Conservation (phyloP, 2,888 invertebrate genomes). For the Philopedon plagiatum region DNA sequence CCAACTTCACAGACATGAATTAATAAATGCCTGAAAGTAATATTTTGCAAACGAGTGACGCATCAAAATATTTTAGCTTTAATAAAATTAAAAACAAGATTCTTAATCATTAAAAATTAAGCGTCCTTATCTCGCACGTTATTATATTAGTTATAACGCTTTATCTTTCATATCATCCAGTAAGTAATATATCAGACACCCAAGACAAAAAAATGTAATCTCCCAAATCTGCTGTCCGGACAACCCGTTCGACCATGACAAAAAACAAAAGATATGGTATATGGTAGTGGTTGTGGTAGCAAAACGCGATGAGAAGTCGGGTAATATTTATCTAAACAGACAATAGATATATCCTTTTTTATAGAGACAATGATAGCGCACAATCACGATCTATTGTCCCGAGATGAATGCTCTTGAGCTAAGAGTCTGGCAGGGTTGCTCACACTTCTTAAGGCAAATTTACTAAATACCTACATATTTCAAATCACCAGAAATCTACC, state of each 20-base stretch:
- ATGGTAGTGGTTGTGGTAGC: conserved; percentile 33
- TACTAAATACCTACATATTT: too few relatives aligned
- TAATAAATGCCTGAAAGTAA: neutral
- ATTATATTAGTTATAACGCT: neutral
- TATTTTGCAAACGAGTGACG: neutral
- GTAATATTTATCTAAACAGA: conserved; percentile 36
- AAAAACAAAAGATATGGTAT: conserved; percentile 29
- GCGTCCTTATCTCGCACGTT: conserved; percentile 14
- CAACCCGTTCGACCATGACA: conserved; percentile 7
- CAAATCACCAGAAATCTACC: too few relatives aligned
- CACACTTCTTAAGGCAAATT: too few relatives aligned
- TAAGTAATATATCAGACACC: conserved; percentile 26
- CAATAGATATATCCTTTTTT: conserved; percentile 36
- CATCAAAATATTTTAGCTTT: neutral
- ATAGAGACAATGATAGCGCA: conserved; percentile 62
- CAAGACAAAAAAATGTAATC: conserved; percentile 27
- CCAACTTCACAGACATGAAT: too few relatives aligned
- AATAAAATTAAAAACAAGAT: neutral
- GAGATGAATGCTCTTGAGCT: conserved; percentile 60
- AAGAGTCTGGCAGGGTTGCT: too few relatives aligned
- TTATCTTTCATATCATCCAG: conserved; percentile 13
- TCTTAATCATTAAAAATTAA: conserved; percentile 21
- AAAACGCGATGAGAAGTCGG: conserved; percentile 27
- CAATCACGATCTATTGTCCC: conserved; percentile 66
- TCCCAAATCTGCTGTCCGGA: conserved; percentile 23